phyloP scores from a whole-genome alignment of 2,888 invertebrate genomes.

The Ochropleura leucogaster region DNA sequence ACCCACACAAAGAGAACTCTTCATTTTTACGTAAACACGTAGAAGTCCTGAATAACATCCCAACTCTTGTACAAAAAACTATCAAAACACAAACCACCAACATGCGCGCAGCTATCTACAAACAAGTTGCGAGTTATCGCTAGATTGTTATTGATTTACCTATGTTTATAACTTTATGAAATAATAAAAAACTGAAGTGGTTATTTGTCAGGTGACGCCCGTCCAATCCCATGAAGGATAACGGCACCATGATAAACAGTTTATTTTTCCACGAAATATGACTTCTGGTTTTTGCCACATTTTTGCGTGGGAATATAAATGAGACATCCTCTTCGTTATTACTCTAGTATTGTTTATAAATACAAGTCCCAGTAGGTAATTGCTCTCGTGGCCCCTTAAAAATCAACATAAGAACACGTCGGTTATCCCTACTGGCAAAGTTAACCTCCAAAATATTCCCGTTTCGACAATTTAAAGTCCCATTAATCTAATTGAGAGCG shows the following conservation, averaged over 20 bases:
- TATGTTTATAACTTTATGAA: slow-evolving; percentile 11
- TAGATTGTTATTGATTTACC: slow-evolving; percentile 46
- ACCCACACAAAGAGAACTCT: slow-evolving; percentile 83
- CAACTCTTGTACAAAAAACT: slow-evolving; percentile 42
- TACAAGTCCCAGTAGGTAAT: not conserved
- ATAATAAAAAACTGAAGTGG: slow-evolving; percentile 34
- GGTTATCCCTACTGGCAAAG: not conserved
- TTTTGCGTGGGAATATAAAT: not conserved
- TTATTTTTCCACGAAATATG: not conserved
- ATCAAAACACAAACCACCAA: slow-evolving; percentile 43
- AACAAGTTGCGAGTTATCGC: slow-evolving; percentile 34
- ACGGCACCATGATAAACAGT: not conserved
- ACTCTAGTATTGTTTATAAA: not conserved
- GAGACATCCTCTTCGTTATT: not conserved
- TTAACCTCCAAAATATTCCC: not conserved
- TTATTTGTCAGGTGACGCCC: not conserved
- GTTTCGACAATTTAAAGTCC: not conserved
- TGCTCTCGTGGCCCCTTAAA: not conserved
- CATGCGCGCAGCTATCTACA: slow-evolving; percentile 41
- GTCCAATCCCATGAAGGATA: not conserved
- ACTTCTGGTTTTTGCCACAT: not conserved
- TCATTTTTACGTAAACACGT: slow-evolving; percentile 78
- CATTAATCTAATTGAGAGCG: no score
- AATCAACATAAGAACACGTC: not conserved
- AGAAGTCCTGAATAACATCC: slow-evolving; percentile 74